phyloP scores from a whole-genome alignment of 2,888 invertebrate genomes.

The Adela reaumurella region DNA sequence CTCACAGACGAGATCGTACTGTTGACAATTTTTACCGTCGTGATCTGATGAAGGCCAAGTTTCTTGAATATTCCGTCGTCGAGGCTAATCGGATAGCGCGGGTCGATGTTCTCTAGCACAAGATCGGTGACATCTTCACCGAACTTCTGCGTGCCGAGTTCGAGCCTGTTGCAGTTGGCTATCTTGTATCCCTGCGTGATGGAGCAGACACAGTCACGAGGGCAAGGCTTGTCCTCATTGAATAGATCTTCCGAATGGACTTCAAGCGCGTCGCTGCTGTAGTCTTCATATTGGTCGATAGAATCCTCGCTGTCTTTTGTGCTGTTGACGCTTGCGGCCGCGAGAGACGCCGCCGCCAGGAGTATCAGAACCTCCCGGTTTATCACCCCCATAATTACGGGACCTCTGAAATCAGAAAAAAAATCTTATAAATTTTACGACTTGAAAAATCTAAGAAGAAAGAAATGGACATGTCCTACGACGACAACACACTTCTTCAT shows the following conservation, averaged over 20 bases:
- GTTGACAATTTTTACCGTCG: slow-evolving; percentile 66
- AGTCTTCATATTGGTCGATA: slow-evolving; percentile 34
- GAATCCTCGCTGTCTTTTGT: slow-evolving; percentile 26
- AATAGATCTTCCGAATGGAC: slow-evolving; percentile 47
- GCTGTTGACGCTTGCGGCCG: slow-evolving; percentile 13
- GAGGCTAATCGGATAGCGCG: slow-evolving; percentile 55
- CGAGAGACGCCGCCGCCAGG: slow-evolving; percentile 45
- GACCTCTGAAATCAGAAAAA: slow-evolving; percentile 36
- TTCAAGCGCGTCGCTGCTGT: slow-evolving; percentile 38
- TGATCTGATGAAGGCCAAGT: slow-evolving; percentile 61
- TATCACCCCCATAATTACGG: slow-evolving; percentile 48
- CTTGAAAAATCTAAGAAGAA: too few species aligned
- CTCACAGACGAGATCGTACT: slow-evolving; percentile 65
- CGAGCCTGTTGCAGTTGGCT: slow-evolving; percentile 66
- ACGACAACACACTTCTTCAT: too few species aligned
- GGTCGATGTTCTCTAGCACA: slow-evolving; percentile 61
- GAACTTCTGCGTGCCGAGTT: slow-evolving; percentile 64
- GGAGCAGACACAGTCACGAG: slow-evolving; percentile 61
- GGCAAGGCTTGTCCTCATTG: slow-evolving; percentile 54
- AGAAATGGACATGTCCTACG: too few species aligned
- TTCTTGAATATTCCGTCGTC: slow-evolving; percentile 59
- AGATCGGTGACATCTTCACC: slow-evolving; percentile 64
- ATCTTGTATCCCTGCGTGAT: slow-evolving; percentile 58
- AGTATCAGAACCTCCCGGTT: slow-evolving; percentile 47
- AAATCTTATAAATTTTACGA: too few species aligned